phyloP scores from a whole-genome alignment of 1,140 invertebrate genomes.

The Acromyrmex echinatior region DNA sequence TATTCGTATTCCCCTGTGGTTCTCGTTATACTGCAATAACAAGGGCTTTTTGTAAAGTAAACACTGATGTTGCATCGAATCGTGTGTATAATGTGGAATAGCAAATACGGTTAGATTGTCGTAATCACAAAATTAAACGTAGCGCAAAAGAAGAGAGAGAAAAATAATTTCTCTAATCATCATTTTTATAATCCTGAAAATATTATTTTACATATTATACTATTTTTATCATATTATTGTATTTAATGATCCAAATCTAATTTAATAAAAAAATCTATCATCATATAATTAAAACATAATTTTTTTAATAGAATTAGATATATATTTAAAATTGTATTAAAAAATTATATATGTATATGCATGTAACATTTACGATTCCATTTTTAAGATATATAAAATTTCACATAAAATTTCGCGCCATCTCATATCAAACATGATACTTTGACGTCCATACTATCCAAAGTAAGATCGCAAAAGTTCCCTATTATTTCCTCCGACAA shows the following conservation, averaged over 20 bases:
- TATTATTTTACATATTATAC: background rate
- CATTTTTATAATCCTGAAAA: background rate
- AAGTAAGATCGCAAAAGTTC: background rate
- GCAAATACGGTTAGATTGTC: constrained; percentile 26
- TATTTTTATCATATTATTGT: background rate
- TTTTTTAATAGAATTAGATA: background rate
- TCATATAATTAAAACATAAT: background rate
- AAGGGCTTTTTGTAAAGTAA: constrained; percentile 49
- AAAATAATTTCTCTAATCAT: background rate
- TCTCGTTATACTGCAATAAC: constrained; percentile 57
- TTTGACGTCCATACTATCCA: background rate
- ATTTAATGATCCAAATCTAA: background rate
- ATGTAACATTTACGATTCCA: background rate
- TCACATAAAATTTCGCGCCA: background rate
- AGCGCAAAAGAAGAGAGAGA: background rate
- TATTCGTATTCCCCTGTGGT: background rate
- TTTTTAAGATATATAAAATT: background rate
- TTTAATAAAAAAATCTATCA: background rate
- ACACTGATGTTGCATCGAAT: constrained; percentile 38
- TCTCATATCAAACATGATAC: background rate
- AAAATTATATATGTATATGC: background rate
- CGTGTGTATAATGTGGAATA: constrained; percentile 28
- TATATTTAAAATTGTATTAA: too few relatives aligned
- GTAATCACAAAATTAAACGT: constrained; percentile 14
- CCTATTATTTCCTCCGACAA: constrained; percentile 45